Conservation (phyloP, 1,140 invertebrate species). For the Paralvinella palmiformis region DNA sequence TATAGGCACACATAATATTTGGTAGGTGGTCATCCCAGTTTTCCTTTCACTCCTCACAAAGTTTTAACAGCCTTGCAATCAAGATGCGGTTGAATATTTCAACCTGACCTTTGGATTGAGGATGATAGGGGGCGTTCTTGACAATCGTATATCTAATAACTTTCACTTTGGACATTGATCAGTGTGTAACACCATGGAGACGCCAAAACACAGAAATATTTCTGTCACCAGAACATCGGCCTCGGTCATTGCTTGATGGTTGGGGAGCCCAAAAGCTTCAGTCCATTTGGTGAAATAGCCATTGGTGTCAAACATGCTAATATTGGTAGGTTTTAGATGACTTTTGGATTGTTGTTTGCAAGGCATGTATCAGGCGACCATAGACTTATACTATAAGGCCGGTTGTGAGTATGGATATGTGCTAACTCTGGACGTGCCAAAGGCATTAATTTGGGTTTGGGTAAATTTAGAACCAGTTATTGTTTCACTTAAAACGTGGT, state of each 20-base stretch:
- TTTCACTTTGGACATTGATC: conserved; percentile 36
- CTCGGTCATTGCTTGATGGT: conserved; percentile 43
- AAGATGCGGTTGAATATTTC: conserved; percentile 6
- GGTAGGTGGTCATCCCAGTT: conserved; percentile 27
- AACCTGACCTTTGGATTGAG: conserved; percentile 25
- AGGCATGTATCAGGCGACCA: too few species aligned
- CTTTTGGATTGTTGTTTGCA: too few species aligned
- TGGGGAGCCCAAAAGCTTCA: conserved; percentile 38
- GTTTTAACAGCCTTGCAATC: conserved; percentile 24
- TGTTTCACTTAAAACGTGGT: too few species aligned
- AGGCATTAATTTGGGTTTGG: too few species aligned
- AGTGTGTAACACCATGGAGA: conserved; percentile 35
- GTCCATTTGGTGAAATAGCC: conserved; percentile 49
- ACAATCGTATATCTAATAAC: conserved; percentile 21
- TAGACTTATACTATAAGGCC: too few species aligned
- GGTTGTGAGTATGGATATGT: too few species aligned
- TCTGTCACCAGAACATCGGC: conserved; percentile 40
- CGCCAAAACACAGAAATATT: conserved; percentile 38
- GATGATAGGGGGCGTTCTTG: conserved; percentile 23
- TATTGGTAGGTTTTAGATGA: too few species aligned
- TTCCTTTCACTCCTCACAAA: conserved; percentile 18
- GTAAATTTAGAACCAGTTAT: too few species aligned
- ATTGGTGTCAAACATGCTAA: conserved; percentile 41
- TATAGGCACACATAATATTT: conserved; percentile 23
- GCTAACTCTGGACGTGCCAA: too few species aligned